Evolutionary conservation across 2,888 invertebrate species (phyloP).

Genomic region (Adineta ricciae): DNA sequence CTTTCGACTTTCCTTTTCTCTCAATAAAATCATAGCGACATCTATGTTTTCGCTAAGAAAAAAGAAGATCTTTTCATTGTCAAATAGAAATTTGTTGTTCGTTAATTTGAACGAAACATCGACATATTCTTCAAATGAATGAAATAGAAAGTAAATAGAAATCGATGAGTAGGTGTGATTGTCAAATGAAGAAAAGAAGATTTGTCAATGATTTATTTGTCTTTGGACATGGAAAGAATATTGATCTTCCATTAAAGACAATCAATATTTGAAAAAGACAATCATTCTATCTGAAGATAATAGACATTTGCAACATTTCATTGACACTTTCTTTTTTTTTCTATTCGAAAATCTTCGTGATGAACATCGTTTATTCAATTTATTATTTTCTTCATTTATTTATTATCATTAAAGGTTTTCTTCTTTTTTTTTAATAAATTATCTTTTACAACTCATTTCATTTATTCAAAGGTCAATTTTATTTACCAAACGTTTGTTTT

Average conservation of each 20-base stretch:
- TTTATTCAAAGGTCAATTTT: neutral
- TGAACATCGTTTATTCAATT: neutral
- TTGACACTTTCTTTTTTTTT: neutral
- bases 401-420: neutral
- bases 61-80: too few species aligned
- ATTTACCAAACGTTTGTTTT: neutral
- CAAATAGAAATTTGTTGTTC: too few species aligned
- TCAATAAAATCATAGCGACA: too few species aligned
- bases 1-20: too few species aligned
- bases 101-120: too few species aligned
- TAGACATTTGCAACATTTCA: too few species aligned
- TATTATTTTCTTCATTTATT: neutral
- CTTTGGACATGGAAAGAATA: neutral
- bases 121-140: too few species aligned
- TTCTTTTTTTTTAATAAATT: neutral
- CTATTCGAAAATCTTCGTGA: neutral
- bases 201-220: neutral
- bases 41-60: too few species aligned
- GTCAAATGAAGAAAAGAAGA: neutral
- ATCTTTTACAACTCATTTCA: too few species aligned
- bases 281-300: neutral
- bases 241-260: constrained; percentile 18
- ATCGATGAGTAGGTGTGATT: neutral
- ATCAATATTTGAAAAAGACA: neutral
- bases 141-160: too few species aligned